Conservation (phyloP, 1,140 invertebrate genomes). For the Homarus americanus region DNA sequence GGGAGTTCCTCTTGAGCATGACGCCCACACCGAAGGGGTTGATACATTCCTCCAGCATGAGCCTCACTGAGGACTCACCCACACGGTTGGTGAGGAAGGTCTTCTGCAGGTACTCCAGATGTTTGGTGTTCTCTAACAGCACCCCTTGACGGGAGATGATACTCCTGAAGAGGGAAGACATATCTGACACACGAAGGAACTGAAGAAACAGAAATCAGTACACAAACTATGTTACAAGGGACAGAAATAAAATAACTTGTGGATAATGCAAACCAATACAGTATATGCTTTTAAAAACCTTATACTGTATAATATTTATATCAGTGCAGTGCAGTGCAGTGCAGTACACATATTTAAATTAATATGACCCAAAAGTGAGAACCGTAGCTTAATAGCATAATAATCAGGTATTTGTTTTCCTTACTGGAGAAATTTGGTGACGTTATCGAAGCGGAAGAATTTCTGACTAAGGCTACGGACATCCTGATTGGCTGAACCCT, state of each 20-base stretch:
- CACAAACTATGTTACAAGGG: too few relatives aligned
- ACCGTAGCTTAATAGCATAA: too few relatives aligned
- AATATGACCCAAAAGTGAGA: too few relatives aligned
- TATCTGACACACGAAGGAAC: too few relatives aligned
- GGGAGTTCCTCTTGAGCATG: constrained; percentile 43
- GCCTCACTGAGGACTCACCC: constrained; percentile 29
- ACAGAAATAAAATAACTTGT: too few relatives aligned
- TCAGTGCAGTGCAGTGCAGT: too few relatives aligned
- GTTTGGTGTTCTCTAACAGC: constrained; percentile 47
- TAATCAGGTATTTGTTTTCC: too few relatives aligned
- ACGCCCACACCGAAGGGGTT: constrained; percentile 56
- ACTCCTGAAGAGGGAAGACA: neutral
- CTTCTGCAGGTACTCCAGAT: constrained; percentile 47
- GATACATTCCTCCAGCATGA: constrained; percentile 60
- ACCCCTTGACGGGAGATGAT: constrained; percentile 19
- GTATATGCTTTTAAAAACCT: too few relatives aligned
- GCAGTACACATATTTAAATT: too few relatives aligned
- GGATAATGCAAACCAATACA: too few relatives aligned
- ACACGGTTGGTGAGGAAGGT: constrained; percentile 32
- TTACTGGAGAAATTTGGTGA: constrained; percentile 16
- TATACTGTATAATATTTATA: too few relatives aligned
- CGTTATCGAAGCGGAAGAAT: constrained; percentile 14
- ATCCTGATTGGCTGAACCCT: constrained; percentile 12
- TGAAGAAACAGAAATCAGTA: too few relatives aligned
- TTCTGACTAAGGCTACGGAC: neutral